Evolutionary conservation across 1,140 invertebrate species (phyloP).

Genomic region (Mizuhopecten yessoensis): DNA sequence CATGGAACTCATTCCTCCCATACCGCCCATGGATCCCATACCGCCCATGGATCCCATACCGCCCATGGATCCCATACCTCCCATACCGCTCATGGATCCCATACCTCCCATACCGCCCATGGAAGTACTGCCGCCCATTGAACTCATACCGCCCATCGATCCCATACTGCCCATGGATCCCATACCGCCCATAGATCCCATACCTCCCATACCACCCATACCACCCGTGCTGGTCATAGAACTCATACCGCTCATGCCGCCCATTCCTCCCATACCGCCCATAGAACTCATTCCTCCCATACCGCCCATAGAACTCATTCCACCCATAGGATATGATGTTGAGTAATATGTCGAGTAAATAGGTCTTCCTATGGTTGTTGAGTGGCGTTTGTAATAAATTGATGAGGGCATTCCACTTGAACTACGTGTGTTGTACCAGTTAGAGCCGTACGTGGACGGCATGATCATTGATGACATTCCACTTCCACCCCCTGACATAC

Average conservation of each 20-base stretch:
- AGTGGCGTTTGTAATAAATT: neutral
- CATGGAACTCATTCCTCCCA: neutral
- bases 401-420: neutral
- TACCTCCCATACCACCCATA: neutral
- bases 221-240: neutral
- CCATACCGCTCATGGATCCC: neutral
- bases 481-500: neutral
- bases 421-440: neutral
- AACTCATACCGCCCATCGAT: neutral
- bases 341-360: neutral
- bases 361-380: neutral
- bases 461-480: neutral
- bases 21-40: neutral
- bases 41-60: neutral
- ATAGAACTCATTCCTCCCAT: too few relatives aligned
- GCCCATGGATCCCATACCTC: neutral
- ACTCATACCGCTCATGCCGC: neutral
- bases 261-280: neutral
- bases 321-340: neutral
- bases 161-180: neutral
- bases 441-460: neutral
- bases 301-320: neutral
- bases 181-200: neutral
- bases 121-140: neutral
- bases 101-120: constrained; percentile 3